Evolutionary conservation across 2,113 vertebrate species (phyloP).

Genomic region (Spilogale gracilis): DNA sequence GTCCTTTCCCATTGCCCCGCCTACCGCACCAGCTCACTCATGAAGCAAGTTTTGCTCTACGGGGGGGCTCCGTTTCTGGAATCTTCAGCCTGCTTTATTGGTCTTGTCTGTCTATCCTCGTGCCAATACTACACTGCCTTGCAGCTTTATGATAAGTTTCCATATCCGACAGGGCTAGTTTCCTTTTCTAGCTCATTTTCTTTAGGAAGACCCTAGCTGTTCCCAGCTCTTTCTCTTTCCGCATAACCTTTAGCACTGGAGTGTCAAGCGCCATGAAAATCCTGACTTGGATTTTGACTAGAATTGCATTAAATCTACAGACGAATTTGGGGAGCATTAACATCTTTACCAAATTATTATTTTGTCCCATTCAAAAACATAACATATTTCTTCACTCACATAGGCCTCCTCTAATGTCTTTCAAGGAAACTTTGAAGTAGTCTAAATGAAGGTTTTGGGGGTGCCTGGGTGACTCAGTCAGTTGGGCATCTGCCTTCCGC

Average conservation of each 20-base stretch:
- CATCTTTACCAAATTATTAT: neutral
- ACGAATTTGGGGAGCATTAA: neutral
- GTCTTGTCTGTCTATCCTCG: neutral
- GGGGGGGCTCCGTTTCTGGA: neutral
- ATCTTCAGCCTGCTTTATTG: neutral
- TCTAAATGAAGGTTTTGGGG: neutral
- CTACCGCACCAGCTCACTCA: neutral
- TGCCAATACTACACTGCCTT: neutral
- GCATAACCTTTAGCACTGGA: neutral
- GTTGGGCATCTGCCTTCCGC: neutral
- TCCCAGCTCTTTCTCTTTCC: neutral
- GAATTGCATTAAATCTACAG: neutral
- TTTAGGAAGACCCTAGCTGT: neutral
- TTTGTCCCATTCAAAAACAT: neutral
- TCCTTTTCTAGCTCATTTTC: neutral
- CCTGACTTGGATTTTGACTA: neutral
- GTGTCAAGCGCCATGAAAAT: neutral
- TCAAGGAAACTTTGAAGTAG: neutral
- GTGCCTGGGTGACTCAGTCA: neutral
- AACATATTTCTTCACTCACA: neutral
- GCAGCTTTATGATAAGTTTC: neutral
- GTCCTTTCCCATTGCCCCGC: neutral
- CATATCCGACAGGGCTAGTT: neutral
- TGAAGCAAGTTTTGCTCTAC: neutral
- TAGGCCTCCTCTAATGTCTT: neutral